phyloP scores from a whole-genome alignment of 2,113 vertebrate genomes.

The Gracilinanus agilis region DNA sequence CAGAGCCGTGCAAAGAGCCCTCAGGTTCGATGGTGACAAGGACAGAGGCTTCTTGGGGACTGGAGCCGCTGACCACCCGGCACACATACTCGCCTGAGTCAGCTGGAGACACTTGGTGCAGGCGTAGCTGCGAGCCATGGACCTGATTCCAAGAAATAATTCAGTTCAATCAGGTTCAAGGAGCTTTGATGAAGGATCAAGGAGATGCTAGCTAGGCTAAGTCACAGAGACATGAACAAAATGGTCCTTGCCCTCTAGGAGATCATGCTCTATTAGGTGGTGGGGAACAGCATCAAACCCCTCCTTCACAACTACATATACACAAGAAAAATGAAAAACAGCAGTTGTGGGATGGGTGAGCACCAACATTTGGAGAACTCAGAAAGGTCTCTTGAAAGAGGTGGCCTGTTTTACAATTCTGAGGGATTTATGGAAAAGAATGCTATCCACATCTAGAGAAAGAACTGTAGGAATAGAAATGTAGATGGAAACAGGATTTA shows the following conservation, averaged over 20 bases:
- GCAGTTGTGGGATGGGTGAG: not conserved
- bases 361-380: not conserved
- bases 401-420: no score
- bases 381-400: not conserved
- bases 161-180: not conserved
- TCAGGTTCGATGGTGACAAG: constrained; percentile 86
- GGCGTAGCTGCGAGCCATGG: constrained; percentile 86
- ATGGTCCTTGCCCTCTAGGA: not conserved
- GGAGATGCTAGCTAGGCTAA: not conserved
- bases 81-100: constrained; percentile 92
- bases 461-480: no score
- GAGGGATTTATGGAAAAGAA: no score
- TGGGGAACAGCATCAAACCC: not conserved
- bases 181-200: not conserved
- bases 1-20: not conserved
- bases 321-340: not conserved
- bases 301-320: not conserved
- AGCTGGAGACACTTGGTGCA: constrained; percentile 83
- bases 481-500: no score
- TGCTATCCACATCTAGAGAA: no score
- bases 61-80: constrained; percentile 73
- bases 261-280: not conserved
- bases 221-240: not conserved
- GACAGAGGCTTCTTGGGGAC: constrained; percentile 86
- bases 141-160: constrained; percentile 80